Conservation (phyloP, 1,140 invertebrate species). For the Pseudomyrmex concolor region DNA sequence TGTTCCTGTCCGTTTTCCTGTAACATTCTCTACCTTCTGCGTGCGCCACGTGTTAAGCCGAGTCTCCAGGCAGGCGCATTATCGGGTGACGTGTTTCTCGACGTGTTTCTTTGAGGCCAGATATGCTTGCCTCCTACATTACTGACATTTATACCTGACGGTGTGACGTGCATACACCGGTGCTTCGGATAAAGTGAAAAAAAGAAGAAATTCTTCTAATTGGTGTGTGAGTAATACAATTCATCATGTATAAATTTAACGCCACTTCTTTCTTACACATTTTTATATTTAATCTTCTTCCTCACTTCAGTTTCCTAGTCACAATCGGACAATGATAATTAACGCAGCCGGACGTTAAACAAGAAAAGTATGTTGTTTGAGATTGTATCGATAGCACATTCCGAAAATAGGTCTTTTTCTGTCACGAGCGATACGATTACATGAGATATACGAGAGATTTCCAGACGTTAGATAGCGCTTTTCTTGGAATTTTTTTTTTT, state of each 20-base stretch:
- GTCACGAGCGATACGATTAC: too few relatives aligned
- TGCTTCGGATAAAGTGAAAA: background rate
- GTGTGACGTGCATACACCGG: conserved; percentile 30
- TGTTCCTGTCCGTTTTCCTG: background rate
- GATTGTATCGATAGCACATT: too few relatives aligned
- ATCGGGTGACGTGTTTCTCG: conserved; percentile 27
- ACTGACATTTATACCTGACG: conserved; percentile 32
- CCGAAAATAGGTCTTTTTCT: too few relatives aligned
- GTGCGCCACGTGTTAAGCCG: background rate
- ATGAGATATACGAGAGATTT: too few relatives aligned
- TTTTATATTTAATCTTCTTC: too few relatives aligned
- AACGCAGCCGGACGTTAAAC: too few relatives aligned
- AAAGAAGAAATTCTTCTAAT: background rate
- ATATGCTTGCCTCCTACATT: conserved; percentile 23
- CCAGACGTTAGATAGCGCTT: too few relatives aligned
- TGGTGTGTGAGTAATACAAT: background rate
- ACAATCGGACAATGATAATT: too few relatives aligned
- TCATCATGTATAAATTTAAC: background rate
- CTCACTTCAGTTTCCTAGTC: background rate
- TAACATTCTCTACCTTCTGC: background rate
- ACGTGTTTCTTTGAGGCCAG: conserved; percentile 38
- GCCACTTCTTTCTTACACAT: background rate
- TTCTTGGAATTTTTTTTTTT: too few relatives aligned
- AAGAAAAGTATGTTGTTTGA: too few relatives aligned
- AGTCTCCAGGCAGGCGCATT: conserved; percentile 5